Evolutionary conservation across 2,113 vertebrate genomes (phyloP).

Genomic region (Phoenicopterus ruber): DNA sequence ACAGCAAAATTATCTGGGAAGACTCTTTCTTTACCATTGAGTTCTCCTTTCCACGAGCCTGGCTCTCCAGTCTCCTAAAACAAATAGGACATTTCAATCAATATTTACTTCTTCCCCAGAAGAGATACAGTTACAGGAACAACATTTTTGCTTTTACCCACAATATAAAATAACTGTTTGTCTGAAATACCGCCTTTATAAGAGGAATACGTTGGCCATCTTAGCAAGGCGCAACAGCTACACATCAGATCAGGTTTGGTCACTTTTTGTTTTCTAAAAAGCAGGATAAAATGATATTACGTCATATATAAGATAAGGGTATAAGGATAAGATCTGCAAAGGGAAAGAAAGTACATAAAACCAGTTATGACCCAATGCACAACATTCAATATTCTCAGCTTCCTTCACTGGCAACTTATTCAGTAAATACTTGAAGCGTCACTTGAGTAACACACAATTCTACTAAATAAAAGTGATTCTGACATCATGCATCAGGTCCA

Average conservation of each 20-base stretch:
- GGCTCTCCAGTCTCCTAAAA: conserved; percentile 88
- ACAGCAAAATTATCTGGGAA: conserved; percentile 92
- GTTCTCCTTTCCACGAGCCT: conserved; percentile 93
- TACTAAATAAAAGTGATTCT: background rate
- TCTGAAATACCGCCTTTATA: background rate
- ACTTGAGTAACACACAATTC: background rate
- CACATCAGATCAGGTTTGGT: background rate
- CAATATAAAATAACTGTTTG: background rate
- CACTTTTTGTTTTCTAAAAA: background rate
- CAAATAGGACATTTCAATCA: background rate
- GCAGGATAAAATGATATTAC: background rate
- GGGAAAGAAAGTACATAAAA: background rate
- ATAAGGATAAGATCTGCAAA: background rate
- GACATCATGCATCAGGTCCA: background rate
- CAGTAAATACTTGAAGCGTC: background rate
- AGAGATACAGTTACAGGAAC: background rate
- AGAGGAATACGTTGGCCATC: background rate
- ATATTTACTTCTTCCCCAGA: background rate
- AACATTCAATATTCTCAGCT: background rate
- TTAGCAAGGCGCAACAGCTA: background rate
- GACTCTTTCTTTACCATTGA: conserved; percentile 87
- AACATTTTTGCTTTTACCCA: background rate
- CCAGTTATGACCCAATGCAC: background rate
- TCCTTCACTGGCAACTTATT: background rate
- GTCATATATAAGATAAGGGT: background rate